Base-by-base conservation (phyloP, 2,113 vertebrate species). In the Cebidichthys violaceus region DNA sequence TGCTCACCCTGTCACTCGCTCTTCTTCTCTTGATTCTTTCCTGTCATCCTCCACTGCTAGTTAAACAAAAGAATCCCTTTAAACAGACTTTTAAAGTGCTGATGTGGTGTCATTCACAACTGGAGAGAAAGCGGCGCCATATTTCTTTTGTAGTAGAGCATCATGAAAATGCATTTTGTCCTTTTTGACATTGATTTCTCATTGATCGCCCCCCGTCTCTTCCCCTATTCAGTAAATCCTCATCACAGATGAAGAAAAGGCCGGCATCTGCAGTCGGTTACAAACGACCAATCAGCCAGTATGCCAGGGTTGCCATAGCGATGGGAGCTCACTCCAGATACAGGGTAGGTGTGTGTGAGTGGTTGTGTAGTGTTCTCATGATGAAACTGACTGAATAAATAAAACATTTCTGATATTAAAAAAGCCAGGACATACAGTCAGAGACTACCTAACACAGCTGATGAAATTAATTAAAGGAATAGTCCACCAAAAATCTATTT, bases 231-330 rank as follows among this genome's bases (percentile, higher is more conserved):
- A 97, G 89, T 93, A 96, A 90, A 86, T 95, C 94, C 84, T 96
- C 90, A 31, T 96, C 90, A 31, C 96, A 98, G 86, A 98, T 99
- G 97, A 98, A 99, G 95, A 96, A 94, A 89, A 95, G 98, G 41
- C 97, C 97, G 0, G 88, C 94, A 0, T 99, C 98, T 0, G 97
- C 98, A 0, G 98, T 99, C 35, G 98, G 98, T 52, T 99, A 99
- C 94, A 99, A 99, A 92, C 96, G 98, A 59, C 97, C 98, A 24
- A 98, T 99, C 94, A 99, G 97, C 92, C 98, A 99, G n/a, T 97
- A 96, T 0, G 98, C 98, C 70, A 94, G 96, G 54, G 96, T 97
- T 89, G 97, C 98, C 94, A 97, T 99, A 95, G 95, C 96, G 22
- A 97, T 96, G 97, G 98, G 97, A 5, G 92, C 95, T 67, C 96